phyloP scores from a whole-genome alignment of 1,140 invertebrate species.

The Drusus annulatus region DNA sequence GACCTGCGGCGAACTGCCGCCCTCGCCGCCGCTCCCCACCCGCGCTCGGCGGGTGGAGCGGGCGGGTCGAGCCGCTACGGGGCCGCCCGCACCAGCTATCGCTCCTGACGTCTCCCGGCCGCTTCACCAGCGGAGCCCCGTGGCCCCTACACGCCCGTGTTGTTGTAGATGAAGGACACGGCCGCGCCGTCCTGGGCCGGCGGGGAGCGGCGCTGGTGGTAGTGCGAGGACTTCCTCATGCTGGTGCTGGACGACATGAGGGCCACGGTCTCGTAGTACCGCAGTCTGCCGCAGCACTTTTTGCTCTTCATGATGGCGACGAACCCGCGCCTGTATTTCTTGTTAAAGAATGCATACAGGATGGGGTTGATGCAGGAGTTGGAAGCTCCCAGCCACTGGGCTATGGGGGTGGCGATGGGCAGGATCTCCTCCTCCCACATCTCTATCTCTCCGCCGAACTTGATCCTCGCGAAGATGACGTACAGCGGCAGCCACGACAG shows the following conservation, averaged over 20 bases:
- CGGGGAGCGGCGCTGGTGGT: conserved; percentile 76
- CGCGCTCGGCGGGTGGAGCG: neutral
- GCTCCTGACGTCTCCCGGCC: neutral
- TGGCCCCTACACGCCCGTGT: conserved; percentile 67
- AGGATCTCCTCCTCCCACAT: conserved; percentile 85
- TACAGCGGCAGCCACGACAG: conserved; percentile 96
- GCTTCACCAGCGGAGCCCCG: neutral
- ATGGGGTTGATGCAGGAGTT: conserved; percentile 98
- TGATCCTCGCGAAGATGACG: conserved; percentile 89
- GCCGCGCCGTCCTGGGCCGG: conserved; percentile 78
- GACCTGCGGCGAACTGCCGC: neutral
- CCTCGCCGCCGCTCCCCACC: neutral
- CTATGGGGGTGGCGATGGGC: conserved; percentile 88
- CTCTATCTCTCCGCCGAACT: conserved; percentile 81
- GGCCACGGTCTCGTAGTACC: conserved; percentile 88
- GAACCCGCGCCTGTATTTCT: conserved; percentile 95
- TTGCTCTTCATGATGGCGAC: conserved; percentile 89
- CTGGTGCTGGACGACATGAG: conserved; percentile 87
- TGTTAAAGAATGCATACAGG: conserved; percentile 98
- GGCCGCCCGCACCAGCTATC: neutral
- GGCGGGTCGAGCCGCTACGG: neutral
- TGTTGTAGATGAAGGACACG: conserved; percentile 81
- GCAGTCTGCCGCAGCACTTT: conserved; percentile 85
- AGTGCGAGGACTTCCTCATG: conserved; percentile 84
- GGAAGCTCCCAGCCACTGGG: conserved; percentile 96